Conservation (phyloP, 2,888 invertebrate species). For the Standfussiana lucernea region DNA sequence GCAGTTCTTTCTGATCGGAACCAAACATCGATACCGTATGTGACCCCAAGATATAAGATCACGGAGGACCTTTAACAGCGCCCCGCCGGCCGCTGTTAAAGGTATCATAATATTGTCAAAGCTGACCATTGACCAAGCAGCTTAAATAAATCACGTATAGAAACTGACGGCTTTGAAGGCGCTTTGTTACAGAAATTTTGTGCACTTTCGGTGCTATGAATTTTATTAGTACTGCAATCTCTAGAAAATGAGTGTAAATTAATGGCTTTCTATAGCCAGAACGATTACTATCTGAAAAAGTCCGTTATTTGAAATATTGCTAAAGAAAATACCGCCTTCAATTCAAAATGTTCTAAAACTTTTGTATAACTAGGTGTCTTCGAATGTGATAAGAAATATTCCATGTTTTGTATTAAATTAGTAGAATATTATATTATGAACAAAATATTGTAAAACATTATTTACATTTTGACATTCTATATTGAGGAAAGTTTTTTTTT, state of each 20-base stretch:
- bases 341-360: slow-evolving; percentile 6
- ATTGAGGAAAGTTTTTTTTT: slow-evolving; percentile 28
- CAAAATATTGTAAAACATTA: slow-evolving; percentile 54
- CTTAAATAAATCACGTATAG: background rate
- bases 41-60: background rate
- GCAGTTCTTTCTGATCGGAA: too few species aligned
- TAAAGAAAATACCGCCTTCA: background rate
- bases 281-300: background rate
- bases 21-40: background rate
- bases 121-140: background rate
- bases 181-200: background rate
- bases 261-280: background rate
- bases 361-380: slow-evolving; percentile 46
- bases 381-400: slow-evolving; percentile 62
- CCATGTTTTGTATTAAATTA: slow-evolving; percentile 44
- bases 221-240: background rate
- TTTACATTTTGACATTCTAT: slow-evolving; percentile 50
- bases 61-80: too few species aligned
- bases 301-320: background rate
- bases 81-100: background rate
- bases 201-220: background rate
- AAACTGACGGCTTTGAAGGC: background rate
- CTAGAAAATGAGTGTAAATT: too few species aligned
- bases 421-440: slow-evolving; percentile 52
- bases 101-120: background rate